phyloP scores from a whole-genome alignment of 2,113 vertebrate genomes.

The Solenodon paradoxus region DNA sequence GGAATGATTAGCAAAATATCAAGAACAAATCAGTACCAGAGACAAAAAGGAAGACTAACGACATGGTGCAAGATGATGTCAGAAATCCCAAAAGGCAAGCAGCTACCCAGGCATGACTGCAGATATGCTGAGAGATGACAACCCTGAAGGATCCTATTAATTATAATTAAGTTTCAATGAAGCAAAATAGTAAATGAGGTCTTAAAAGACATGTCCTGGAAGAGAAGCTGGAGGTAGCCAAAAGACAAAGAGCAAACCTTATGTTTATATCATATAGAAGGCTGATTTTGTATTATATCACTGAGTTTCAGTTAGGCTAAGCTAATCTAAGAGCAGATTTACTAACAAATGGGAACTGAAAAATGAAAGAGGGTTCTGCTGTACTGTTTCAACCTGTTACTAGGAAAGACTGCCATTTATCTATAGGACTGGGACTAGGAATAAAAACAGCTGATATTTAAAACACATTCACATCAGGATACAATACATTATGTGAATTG shows the following conservation, averaged over 20 bases:
- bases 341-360: not conserved
- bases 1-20: not conserved
- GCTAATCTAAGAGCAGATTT: not conserved
- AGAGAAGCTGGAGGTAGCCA: not conserved
- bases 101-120: not conserved
- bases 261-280: not conserved
- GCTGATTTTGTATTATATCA: not conserved
- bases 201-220: not conserved
- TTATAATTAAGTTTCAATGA: not conserved
- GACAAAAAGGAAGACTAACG: not conserved
- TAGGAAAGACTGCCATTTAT: not conserved
- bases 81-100: not conserved
- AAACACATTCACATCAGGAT: not conserved
- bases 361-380: not conserved
- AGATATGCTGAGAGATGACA: not conserved
- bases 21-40: not conserved
- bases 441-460: no score
- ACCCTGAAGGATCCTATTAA: not conserved
- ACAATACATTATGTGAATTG: not conserved
- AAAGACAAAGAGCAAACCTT: not conserved
- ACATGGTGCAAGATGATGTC: not conserved
- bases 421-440: not conserved
- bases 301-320: not conserved
- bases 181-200: not conserved
- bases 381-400: not conserved